Evolutionary conservation across 2,888 invertebrate genomes (phyloP), one percentile per base, ranked within the genome.

Genomic region (Pachymerium ferrugineum): DNA sequence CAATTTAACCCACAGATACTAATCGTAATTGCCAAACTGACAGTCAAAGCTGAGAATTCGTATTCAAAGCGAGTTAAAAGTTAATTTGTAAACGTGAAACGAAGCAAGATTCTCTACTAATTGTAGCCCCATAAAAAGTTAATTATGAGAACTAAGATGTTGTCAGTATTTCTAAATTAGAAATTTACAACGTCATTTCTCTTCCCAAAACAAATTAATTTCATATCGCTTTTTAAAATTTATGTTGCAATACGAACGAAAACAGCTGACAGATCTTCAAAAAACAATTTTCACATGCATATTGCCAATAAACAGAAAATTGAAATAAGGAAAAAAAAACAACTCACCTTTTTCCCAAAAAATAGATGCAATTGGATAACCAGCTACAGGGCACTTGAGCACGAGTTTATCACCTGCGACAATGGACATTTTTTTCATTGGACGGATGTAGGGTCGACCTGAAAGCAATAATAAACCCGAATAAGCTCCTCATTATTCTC

Each of bases 291-390:
- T n/a, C n/a, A n/a, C n/a, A n/a, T n/a, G n/a, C n/a, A n/a, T n/a
- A n/a, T n/a, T n/a, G n/a, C n/a, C n/a, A n/a, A n/a, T n/a, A n/a
- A n/a, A n/a, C n/a, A n/a, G n/a, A n/a, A n/a, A n/a, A n/a, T n/a
- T n/a, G n/a, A n/a, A n/a, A n/a, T n/a, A n/a, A n/a, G n/a, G n/a
- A n/a, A n/a, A n/a, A n/a, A n/a, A n/a, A n/a, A n/a, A n/a, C n/a
- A n/a, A n/a, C n/a, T n/a, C n/a, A 88, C 94, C 93, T 83, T 94
- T 88, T 84, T 94, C 94, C 97, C 97, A 97, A 16, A 92, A 91
- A 79, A 96, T 93, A 69, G 90, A 90, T 79, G 94, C 92, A 77
- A 97, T 93, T 8, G 97, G 97, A 84, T 94, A 94, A 38, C 97
- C 97, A 76, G 96, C 94, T 42, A 95, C 96, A 0, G 96, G 95